Evolutionary conservation across 1,140 invertebrate species (phyloP).

Genomic region (Plodia interpunctella): DNA sequence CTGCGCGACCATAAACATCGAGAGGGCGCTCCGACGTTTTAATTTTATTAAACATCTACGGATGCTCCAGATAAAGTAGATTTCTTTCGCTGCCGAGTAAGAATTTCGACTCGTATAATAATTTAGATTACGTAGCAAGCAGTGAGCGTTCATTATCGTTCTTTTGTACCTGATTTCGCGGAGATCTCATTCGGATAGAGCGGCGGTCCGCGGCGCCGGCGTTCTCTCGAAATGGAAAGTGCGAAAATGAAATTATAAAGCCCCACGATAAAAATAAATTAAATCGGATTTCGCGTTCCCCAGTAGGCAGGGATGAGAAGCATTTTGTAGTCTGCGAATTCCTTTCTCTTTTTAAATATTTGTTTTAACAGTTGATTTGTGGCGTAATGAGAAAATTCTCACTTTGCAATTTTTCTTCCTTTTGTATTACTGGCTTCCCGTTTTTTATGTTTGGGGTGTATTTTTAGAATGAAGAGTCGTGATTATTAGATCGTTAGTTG

Average conservation of each 20-base stretch:
- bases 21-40: slow-evolving; percentile 63
- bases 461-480: slow-evolving; percentile 8
- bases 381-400: slow-evolving; percentile 68
- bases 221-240: slow-evolving; percentile 74
- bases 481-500: neutral
- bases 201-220: slow-evolving; percentile 67
- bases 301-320: slow-evolving; percentile 67
- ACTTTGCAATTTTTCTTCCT: slow-evolving; percentile 50
- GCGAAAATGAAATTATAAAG: slow-evolving; percentile 78
- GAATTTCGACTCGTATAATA: slow-evolving; percentile 76
- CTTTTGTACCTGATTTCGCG: slow-evolving; percentile 76
- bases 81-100: slow-evolving; percentile 73
- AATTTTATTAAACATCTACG: slow-evolving; percentile 75
- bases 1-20: slow-evolving; percentile 58
- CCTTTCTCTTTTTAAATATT: slow-evolving; percentile 72
- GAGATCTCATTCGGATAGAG: slow-evolving; percentile 76
- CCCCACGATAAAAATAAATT: slow-evolving; percentile 77
- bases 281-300: slow-evolving; percentile 75
- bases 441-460: slow-evolving; percentile 16
- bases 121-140: slow-evolving; percentile 76
- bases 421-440: slow-evolving; percentile 36
- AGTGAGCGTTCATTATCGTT: slow-evolving; percentile 76
- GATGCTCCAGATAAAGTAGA: slow-evolving; percentile 70
- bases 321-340: slow-evolving; percentile 68
- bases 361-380: slow-evolving; percentile 74